phyloP scores from a whole-genome alignment of 2,888 invertebrate species.

The Agonopterix alstromeriana region DNA sequence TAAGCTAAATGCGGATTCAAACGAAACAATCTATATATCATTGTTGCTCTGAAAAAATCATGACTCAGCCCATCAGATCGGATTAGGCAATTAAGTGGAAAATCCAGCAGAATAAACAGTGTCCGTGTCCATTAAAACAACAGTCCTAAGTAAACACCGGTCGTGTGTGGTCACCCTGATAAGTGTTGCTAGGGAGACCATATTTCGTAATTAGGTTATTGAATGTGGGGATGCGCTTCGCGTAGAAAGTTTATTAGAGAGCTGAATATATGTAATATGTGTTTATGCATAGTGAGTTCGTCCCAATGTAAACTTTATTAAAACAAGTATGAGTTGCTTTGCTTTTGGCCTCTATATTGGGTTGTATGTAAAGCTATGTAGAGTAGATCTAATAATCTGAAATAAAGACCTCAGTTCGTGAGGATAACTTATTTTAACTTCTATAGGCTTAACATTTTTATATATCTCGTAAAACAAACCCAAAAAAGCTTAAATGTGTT shows the following conservation, averaged over 20 bases:
- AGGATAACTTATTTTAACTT: too few relatives aligned
- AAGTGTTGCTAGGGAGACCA: conserved; percentile 53
- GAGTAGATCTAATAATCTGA: too few relatives aligned
- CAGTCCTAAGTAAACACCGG: conserved; percentile 64
- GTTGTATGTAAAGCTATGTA: too few relatives aligned
- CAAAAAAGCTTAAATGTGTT: too few relatives aligned
- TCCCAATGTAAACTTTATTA: too few relatives aligned
- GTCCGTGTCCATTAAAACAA: conserved; percentile 63
- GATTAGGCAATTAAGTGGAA: conserved; percentile 52
- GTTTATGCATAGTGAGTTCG: too few relatives aligned
- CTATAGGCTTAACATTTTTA: too few relatives aligned
- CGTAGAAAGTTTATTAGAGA: background rate
- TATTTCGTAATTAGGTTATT: conserved; percentile 47
- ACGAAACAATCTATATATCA: background rate
- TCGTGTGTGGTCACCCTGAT: conserved; percentile 61
- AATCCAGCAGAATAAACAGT: conserved; percentile 43
- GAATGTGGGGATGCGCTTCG: background rate
- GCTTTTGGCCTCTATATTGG: too few relatives aligned
- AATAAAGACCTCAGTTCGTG: too few relatives aligned
- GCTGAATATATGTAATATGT: background rate
- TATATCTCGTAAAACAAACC: too few relatives aligned
- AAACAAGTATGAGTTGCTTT: too few relatives aligned
- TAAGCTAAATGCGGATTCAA: too few relatives aligned
- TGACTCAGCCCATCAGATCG: conserved; percentile 25
- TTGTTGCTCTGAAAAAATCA: background rate